These are phyloP conservation scores for Pristionchus mayeri DNA, from an alignment of 2,888 invertebrate species.

Conservation along the genomic window DNA sequence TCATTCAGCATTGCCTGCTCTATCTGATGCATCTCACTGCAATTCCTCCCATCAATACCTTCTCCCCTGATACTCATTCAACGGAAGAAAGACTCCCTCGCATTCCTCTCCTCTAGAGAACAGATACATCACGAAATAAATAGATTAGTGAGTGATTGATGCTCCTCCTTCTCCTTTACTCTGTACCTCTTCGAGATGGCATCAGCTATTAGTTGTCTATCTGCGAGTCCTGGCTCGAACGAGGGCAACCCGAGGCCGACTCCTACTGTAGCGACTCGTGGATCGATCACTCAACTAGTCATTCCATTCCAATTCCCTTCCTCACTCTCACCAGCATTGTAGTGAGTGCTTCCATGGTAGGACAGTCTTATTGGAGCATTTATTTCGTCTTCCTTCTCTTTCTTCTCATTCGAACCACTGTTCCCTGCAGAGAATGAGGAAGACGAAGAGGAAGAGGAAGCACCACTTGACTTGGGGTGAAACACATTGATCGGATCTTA, in stretches of 20 bases:
- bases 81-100: no score
- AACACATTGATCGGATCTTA: conserved; percentile 87
- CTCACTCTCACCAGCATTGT: conserved; percentile 82
- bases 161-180: not conserved
- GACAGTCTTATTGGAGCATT: conserved; percentile 85
- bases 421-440: not conserved
- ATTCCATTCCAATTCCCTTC: no score
- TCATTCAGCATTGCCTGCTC: conserved; percentile 85
- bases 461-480: conserved; percentile 79
- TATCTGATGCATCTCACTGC: conserved; percentile 41
- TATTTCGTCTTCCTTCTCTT: conserved; percentile 53
- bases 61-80: no score
- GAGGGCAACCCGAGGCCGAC: conserved; percentile 87
- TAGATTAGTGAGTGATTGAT: no score
- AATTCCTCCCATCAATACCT: not conserved
- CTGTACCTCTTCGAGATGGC: conserved; percentile 61
- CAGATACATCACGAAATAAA: no score
- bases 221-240: conserved; percentile 68
- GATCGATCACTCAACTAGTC: conserved; percentile 83
- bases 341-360: conserved; percentile 89
- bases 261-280: conserved; percentile 85
- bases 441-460: conserved; percentile 79
- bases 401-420: conserved; percentile 23
- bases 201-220: conserved; percentile 65
- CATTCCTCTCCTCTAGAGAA: no score